Percentiles rank a stretch among this genome's conserved stretches.
Evolutionary conservation across 2,797 vertebrate species (phyloP).

Genomic region (Parauchenoglanis ngamensis): DNA sequence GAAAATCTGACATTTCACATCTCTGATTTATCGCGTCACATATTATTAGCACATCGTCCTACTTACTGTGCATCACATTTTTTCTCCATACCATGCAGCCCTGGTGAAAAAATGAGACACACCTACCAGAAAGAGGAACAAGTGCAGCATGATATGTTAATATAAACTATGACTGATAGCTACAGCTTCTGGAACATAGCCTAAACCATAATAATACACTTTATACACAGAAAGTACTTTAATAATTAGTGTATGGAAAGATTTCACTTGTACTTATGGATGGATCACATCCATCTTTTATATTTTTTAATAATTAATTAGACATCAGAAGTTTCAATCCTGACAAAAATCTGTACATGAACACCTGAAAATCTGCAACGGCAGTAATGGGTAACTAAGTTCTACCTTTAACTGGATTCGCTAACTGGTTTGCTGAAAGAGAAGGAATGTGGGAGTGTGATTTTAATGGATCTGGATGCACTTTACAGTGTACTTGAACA

Average conservation of each 20-base stretch:
- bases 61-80: background rate
- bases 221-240: background rate
- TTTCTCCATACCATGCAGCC: background rate
- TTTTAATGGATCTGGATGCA: slow-evolving; percentile 10
- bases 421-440: background rate
- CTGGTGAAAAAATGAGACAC: background rate
- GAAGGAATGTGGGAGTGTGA: background rate
- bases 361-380: background rate
- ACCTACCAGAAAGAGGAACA: background rate
- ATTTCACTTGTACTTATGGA: background rate
- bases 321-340: background rate
- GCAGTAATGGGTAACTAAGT: background rate
- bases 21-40: background rate
- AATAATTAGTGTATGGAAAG: background rate
- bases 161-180: background rate
- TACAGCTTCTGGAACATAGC: background rate
- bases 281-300: background rate
- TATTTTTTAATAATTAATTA: background rate
- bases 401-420: background rate
- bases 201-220: background rate
- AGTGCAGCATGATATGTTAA: slow-evolving; percentile 10
- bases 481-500: background rate
- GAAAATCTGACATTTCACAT: background rate
- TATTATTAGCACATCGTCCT: background rate
- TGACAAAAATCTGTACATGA: background rate